Percentiles rank a stretch among this genome's conserved stretches.
phyloP scores from a whole-genome alignment of 2,888 invertebrate species.

The Agrotis clavis region DNA sequence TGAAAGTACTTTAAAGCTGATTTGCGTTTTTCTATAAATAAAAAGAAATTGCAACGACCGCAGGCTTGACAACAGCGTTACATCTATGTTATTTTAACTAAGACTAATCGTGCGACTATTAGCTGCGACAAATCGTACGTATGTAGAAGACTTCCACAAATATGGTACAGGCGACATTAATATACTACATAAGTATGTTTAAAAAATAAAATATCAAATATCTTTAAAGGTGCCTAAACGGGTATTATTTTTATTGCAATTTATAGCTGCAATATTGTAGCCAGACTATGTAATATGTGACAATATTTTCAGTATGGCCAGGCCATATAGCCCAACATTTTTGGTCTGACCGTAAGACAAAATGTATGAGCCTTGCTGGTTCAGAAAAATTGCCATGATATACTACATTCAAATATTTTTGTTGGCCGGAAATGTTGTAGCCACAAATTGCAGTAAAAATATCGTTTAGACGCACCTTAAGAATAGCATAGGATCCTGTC shows the following conservation, averaged over 20 bases:
- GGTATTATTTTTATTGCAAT: no score
- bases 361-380: no score
- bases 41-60: conserved; percentile 37
- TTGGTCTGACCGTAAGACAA: no score
- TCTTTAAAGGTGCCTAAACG: conserved; percentile 11
- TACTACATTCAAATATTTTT: no score
- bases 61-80: conserved; percentile 32
- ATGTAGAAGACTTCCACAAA: conserved; percentile 26
- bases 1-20: conserved; percentile 33
- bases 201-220: conserved; percentile 62
- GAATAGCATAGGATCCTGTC: conserved; percentile 35
- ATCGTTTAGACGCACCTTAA: background rate
- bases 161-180: conserved; percentile 48
- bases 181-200: conserved; percentile 66
- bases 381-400: no score
- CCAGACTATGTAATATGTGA: no score
- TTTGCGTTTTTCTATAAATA: conserved; percentile 11
- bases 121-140: conserved; percentile 38
- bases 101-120: conserved; percentile 58
- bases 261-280: no score
- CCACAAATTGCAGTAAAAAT: no score
- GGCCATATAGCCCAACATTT: no score
- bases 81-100: conserved; percentile 40
- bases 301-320: no score
- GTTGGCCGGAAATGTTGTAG: no score